Conservation (phyloP, 2,888 invertebrate genomes). For the Heteromurus nitidus region DNA sequence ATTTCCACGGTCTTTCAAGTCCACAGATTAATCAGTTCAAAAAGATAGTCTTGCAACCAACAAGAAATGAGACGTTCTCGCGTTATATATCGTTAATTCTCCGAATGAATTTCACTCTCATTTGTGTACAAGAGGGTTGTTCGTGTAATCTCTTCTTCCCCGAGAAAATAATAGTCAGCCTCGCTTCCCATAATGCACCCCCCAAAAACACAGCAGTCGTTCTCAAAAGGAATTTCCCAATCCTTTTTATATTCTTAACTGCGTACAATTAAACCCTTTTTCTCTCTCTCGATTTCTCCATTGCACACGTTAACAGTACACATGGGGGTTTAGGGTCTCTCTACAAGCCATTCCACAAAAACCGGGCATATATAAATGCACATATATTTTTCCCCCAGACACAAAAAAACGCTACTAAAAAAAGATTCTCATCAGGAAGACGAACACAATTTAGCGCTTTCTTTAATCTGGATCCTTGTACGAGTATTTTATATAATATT, state of each 20-base stretch:
- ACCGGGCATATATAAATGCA: too few species aligned
- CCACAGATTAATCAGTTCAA: slow-evolving; percentile 64
- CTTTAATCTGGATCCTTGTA: too few species aligned
- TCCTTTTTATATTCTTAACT: too few species aligned
- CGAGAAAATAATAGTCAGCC: slow-evolving; percentile 20
- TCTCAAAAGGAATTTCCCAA: not conserved
- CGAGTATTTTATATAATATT: too few species aligned
- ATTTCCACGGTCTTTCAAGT: slow-evolving; percentile 63
- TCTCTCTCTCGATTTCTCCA: slow-evolving; percentile 39
- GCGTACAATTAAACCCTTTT: slow-evolving; percentile 21
- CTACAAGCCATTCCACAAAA: too few species aligned
- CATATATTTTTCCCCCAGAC: too few species aligned
- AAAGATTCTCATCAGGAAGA: too few species aligned
- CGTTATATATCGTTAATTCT: not conserved
- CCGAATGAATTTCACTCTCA: not conserved
- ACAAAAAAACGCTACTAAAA: too few species aligned
- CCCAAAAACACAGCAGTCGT: not conserved
- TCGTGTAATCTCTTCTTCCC: slow-evolving; percentile 37
- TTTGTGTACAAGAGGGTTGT: not conserved
- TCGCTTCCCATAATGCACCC: slow-evolving; percentile 15
- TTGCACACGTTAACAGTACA: slow-evolving; percentile 41
- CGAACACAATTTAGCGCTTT: too few species aligned
- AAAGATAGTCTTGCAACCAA: slow-evolving; percentile 39
- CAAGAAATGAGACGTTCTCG: slow-evolving; percentile 5
- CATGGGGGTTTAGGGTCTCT: slow-evolving; percentile 39